Evolutionary conservation across 2,113 vertebrate species (phyloP).

Genomic region (Nycticryphes semicollaris): DNA sequence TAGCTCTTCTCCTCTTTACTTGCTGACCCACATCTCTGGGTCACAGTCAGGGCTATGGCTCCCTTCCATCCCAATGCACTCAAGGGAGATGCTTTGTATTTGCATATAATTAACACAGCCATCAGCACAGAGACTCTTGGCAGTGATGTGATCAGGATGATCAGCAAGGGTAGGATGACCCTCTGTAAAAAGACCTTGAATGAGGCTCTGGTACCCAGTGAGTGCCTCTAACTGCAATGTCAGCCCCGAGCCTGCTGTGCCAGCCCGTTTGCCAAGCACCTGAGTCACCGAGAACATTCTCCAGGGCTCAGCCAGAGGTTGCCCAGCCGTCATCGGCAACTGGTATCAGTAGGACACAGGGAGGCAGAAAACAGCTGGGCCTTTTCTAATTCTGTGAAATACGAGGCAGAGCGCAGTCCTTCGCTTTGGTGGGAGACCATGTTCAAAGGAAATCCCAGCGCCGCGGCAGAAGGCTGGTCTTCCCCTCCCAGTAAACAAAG

Average conservation of each 20-base stretch:
- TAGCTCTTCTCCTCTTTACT: background rate
- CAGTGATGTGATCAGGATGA: background rate
- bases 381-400: background rate
- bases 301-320: constrained; percentile 26
- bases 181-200: background rate
- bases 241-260: rapidly evolving
- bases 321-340: background rate
- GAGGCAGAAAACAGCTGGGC: background rate
- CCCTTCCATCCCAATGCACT: background rate
- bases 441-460: constrained; percentile 4
- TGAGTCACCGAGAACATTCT: constrained; percentile 3
- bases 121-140: background rate
- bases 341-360: background rate
- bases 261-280: background rate
- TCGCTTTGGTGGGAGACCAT: background rate
- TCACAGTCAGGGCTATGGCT: background rate
- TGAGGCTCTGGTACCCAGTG: background rate
- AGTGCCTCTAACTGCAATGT: background rate
- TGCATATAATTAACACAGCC: background rate
- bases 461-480: background rate
- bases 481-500: background rate
- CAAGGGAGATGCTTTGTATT: background rate
- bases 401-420: background rate
- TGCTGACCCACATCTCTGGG: background rate
- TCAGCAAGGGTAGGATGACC: background rate